phyloP scores from a whole-genome alignment of 2,888 invertebrate species.

The Dolomedes plantarius region DNA sequence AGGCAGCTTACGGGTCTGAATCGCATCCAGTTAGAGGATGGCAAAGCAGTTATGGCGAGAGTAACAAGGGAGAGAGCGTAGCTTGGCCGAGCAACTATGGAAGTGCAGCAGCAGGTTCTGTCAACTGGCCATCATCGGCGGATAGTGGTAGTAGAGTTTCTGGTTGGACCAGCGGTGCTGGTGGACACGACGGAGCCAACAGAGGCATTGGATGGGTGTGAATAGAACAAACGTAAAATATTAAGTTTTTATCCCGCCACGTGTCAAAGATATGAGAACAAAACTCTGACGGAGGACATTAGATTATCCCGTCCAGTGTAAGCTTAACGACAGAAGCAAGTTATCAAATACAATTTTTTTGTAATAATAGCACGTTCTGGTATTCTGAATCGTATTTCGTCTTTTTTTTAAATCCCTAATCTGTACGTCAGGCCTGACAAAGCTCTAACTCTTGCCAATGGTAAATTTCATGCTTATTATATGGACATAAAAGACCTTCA shows the following conservation, averaged over 20 bases:
- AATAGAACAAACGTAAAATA: not conserved
- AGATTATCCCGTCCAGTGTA: too few species aligned
- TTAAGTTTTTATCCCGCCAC: not conserved
- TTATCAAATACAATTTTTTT: too few species aligned
- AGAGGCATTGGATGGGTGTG: conserved; percentile 64
- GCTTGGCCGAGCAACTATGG: conserved; percentile 46
- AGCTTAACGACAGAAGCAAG: not conserved
- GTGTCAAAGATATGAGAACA: conserved; percentile 21
- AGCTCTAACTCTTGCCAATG: too few species aligned
- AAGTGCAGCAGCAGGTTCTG: conserved; percentile 8
- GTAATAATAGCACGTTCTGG: too few species aligned
- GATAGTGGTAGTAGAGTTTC: not conserved
- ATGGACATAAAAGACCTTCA: too few species aligned
- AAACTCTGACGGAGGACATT: not conserved
- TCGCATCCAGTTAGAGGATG: conserved; percentile 11
- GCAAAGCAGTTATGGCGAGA: conserved; percentile 23
- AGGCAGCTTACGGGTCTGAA: conserved; percentile 41
- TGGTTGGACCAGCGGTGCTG: conserved; percentile 11
- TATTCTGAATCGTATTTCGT: too few species aligned
- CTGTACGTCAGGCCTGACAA: too few species aligned
- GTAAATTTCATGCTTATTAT: too few species aligned
- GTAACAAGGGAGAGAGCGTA: conserved; percentile 23
- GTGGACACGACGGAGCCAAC: conserved; percentile 23
- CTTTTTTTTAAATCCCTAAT: too few species aligned
- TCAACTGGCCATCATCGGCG: conserved; percentile 37